Base-by-base conservation (phyloP, 2,113 vertebrate species). In the Clarias magur region DNA sequence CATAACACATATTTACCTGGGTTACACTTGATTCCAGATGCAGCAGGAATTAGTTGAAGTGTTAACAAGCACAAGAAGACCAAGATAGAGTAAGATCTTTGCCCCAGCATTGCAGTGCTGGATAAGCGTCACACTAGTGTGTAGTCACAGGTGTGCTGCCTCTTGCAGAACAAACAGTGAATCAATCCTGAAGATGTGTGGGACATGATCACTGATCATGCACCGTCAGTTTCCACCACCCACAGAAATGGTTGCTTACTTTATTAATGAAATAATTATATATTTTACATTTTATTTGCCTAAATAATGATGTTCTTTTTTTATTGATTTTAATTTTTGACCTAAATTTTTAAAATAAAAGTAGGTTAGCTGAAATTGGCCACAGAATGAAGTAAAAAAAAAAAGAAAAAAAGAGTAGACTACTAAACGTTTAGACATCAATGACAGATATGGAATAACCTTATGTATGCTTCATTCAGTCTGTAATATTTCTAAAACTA, bases 1-100 rank as follows among this genome's bases (percentile, higher is more conserved):
- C 13, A 53, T 15, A 83, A 7, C 62, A 67, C 2, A 42, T 7
- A 67, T 83, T 83, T 83, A 83, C 81, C 81, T 67, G 81, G 62
- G 17, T 25, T 2, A 67, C 81, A 83, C 16, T 1, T 4, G 15
- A 65, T 17, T 83, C 15, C 30, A 53, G 62, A 38, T 23, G 56
- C 16, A 83, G 17, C 25, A 53, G 53, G 17, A 27, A 10, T 9
- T 53, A 4, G 42, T 48, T 83, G 23, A 27, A 83, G 25, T 53
- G 25, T 67, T 53, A 83, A 27, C 13, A 83, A 54, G 8, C 25
- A 67, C 15, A 67, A 27, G 62, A 65, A 9, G 80, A 27, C 60
- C 56, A 60, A 82, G 34, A 67, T 34, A 8, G 54, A 27, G 25
- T 19, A 54, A 67, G 25, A 83, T 62, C 38, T 67, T n/a, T 48